Evolutionary conservation across 2,797 vertebrate genomes (phyloP).

Genomic region (Semotilus atromaculatus): DNA sequence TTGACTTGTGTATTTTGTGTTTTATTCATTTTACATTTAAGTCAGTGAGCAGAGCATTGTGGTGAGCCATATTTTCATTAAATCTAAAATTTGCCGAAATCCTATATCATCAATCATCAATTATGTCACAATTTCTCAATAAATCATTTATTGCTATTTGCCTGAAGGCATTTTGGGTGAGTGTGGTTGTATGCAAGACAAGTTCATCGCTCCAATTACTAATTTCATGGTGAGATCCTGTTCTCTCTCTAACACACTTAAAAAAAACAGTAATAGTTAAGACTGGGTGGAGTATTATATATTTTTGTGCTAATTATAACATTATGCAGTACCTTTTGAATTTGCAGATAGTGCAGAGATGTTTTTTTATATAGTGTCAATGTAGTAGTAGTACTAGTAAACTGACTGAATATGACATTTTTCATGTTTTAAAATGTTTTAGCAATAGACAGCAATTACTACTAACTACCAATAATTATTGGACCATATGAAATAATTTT

Average conservation of each 20-base stretch:
- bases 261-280: neutral
- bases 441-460: neutral
- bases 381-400: neutral
- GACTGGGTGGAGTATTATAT: neutral
- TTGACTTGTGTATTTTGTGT: neutral
- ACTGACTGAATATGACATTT: neutral
- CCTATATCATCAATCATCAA: neutral
- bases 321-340: neutral
- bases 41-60: neutral
- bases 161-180: neutral
- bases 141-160: slow-evolving; percentile 22
- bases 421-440: neutral
- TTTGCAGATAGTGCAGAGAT: neutral
- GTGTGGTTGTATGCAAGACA: slow-evolving; percentile 15
- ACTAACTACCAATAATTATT: neutral
- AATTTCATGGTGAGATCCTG: slow-evolving; percentile 16
- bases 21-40: slow-evolving; percentile 1
- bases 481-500: neutral
- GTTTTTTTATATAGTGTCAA: neutral
- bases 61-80: slow-evolving; percentile 18
- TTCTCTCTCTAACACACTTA: neutral
- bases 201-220: slow-evolving; percentile 18
- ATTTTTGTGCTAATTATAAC: neutral
- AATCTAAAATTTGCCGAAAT: neutral
- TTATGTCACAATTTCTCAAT: slow-evolving; percentile 13